Evolutionary conservation across 2,888 invertebrate genomes (phyloP).

Genomic region (Sarcophaga variegata): DNA sequence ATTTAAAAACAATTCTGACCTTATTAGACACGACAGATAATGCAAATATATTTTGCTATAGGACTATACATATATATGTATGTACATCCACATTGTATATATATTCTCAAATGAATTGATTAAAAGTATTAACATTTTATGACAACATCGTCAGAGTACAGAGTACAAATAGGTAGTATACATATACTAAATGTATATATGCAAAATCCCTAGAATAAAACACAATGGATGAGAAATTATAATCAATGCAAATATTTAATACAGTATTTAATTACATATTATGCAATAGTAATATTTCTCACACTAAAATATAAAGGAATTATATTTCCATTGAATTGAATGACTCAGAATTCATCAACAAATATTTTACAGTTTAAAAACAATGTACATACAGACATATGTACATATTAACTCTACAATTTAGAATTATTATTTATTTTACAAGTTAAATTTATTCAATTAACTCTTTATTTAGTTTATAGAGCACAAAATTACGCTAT

Average conservation of each 20-base stretch:
- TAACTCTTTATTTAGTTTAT: no score
- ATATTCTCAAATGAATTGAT: neutral
- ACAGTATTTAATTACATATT: neutral
- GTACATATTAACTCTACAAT: no score
- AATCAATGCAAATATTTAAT: neutral
- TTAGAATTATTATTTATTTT: no score
- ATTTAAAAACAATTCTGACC: neutral
- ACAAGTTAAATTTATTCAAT: no score
- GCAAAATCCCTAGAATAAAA: neutral
- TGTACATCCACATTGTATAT: neutral
- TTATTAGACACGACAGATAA: constrained; percentile 2
- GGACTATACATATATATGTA: neutral
- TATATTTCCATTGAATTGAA: no score
- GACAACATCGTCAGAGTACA: constrained; percentile 19
- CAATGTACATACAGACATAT: no score
- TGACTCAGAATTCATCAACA: no score
- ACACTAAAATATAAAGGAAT: no score
- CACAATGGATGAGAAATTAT: neutral
- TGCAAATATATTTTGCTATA: neutral
- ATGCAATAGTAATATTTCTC: neutral
- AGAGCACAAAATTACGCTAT: no score
- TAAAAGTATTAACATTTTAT: constrained; percentile 1
- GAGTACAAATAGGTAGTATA: neutral
- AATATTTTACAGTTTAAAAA: no score
- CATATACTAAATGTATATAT: neutral